Conservation (phyloP, 92 coral and sea anemone species). For the Palythoa caribaeorum region DNA sequence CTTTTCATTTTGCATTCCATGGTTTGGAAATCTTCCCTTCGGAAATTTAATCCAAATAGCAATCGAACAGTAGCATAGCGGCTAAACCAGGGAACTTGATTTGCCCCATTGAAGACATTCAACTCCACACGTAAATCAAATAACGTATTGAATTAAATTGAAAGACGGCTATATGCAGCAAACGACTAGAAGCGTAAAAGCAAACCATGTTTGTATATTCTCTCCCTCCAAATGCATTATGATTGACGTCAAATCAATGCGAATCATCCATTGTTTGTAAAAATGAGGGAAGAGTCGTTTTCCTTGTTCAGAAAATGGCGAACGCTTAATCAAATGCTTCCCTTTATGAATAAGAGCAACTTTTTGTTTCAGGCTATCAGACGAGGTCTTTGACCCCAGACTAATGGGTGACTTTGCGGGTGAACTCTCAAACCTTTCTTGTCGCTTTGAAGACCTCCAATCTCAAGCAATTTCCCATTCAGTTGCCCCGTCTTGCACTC, state of each 20-base stretch:
- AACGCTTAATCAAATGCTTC: conserved; percentile 12
- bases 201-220: background rate
- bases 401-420: conserved; percentile 40
- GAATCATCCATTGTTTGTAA: background rate
- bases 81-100: background rate
- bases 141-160: background rate
- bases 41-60: background rate
- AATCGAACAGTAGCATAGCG: background rate
- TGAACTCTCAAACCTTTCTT: conserved; percentile 36
- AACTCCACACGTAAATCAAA: background rate
- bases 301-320: background rate
- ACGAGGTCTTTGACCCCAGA: conserved; percentile 46
- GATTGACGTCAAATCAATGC: background rate
- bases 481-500: background rate
- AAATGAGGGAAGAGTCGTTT: background rate
- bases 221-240: background rate
- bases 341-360: background rate
- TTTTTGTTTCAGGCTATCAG: conserved; percentile 40
- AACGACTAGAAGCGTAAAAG: background rate
- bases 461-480: background rate
- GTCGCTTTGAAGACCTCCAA: conserved; percentile 22
- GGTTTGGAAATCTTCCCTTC: background rate
- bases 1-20: background rate
- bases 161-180: background rate
- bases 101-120: background rate